Evolutionary conservation across 1,140 invertebrate genomes (phyloP).

Genomic region (Nasonia giraulti): DNA sequence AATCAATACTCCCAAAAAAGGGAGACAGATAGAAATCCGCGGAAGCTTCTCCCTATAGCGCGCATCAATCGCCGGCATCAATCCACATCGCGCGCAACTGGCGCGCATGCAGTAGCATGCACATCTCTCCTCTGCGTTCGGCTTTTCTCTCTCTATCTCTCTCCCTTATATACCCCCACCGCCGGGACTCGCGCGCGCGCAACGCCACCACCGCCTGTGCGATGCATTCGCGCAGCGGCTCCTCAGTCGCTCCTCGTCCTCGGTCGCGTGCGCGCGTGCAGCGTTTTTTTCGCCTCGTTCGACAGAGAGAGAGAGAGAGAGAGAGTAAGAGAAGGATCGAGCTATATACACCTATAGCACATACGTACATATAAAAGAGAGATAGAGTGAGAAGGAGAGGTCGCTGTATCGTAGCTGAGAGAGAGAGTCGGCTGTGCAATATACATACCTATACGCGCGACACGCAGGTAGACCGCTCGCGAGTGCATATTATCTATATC

Average conservation of each 20-base stretch:
- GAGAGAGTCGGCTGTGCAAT: conserved; percentile 7
- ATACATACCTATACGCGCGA: neutral
- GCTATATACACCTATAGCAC: neutral
- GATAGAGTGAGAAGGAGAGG: neutral
- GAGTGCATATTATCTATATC: conserved; percentile 4
- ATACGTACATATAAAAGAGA: neutral
- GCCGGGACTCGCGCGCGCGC: neutral
- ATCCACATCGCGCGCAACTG: neutral
- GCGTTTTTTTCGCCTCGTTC: conserved; percentile 12
- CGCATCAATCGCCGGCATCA: neutral
- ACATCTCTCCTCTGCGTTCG: neutral
- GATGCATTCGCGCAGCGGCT: conserved; percentile 1
- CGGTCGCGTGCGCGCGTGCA: conserved; percentile 43
- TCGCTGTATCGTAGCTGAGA: neutral
- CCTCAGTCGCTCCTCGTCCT: conserved; percentile 44
- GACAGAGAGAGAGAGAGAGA: conserved; percentile 38
- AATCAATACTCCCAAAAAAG: neutral
- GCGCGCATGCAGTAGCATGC: neutral
- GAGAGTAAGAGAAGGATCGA: conserved; percentile 37
- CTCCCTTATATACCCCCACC: neutral
- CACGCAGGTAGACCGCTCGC: neutral
- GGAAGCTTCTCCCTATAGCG: neutral
- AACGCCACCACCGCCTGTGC: neutral
- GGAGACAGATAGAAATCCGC: neutral
- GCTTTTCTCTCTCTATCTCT: neutral